Conservation (phyloP, 2,888 invertebrate genomes). For the Colletes collaris region DNA sequence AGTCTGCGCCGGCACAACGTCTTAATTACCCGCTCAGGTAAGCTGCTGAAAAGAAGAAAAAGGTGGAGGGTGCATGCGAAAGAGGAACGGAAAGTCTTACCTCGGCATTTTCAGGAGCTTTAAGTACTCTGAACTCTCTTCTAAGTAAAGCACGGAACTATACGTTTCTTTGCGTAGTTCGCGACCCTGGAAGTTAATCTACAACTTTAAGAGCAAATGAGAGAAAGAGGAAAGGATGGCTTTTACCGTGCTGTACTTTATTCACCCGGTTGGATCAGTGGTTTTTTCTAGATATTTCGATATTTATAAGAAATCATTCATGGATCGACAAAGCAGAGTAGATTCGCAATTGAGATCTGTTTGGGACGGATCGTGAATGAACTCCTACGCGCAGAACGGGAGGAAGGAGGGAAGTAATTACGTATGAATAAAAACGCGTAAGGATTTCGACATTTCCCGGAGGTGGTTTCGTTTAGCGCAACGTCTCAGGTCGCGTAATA, state of each 20-base stretch:
- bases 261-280: too few species aligned
- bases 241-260: too few species aligned
- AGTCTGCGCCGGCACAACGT: constrained; percentile 16
- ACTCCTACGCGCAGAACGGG: not conserved
- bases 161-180: constrained; percentile 45
- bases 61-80: constrained; percentile 10
- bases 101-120: constrained; percentile 42
- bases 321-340: too few species aligned
- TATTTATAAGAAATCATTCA: too few species aligned
- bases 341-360: too few species aligned
- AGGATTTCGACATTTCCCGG: constrained; percentile 26
- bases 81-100: constrained; percentile 29
- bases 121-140: constrained; percentile 46
- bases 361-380: not conserved
- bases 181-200: constrained; percentile 48
- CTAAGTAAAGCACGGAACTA: constrained; percentile 48
- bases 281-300: too few species aligned
- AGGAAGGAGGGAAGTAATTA: constrained; percentile 10
- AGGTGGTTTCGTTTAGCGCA: constrained; percentile 22
- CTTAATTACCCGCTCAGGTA: constrained; percentile 56
- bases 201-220: constrained; percentile 39
- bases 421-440: constrained; percentile 14
- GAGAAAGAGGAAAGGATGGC: constrained; percentile 25
- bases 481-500: constrained; percentile 16
- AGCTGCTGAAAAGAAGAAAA: constrained; percentile 31